Percentiles rank a stretch among this genome's conserved stretches.
Conservation (phyloP, 2,888 invertebrate genomes). For the Corbicula japonica region DNA sequence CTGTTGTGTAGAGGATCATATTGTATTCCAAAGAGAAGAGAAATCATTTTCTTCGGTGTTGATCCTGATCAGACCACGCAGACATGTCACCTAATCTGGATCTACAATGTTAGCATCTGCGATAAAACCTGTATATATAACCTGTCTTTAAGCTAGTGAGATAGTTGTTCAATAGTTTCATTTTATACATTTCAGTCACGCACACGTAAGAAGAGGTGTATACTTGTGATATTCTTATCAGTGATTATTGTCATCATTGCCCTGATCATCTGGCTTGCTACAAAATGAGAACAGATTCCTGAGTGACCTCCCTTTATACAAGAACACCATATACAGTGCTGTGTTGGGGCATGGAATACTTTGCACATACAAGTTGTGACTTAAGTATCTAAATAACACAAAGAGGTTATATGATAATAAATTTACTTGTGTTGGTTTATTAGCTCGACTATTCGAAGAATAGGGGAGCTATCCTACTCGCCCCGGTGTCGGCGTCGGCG, state of each 20-base stretch:
- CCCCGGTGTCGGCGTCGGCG: too few species aligned
- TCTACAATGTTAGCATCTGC: not conserved
- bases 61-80: not conserved
- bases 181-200: conserved; percentile 90
- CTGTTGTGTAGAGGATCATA: too few species aligned
- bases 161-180: not conserved
- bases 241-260: conserved; percentile 90
- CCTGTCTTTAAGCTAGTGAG: not conserved
- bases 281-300: conserved; percentile 29
- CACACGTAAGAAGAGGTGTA: conserved; percentile 95
- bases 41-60: not conserved
- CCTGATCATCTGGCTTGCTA: conserved; percentile 79
- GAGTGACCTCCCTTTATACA: too few species aligned
- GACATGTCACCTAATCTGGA: not conserved
- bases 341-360: too few species aligned
- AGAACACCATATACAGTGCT: too few species aligned
- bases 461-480: too few species aligned
- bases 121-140: not conserved
- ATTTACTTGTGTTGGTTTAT: too few species aligned
- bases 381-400: too few species aligned
- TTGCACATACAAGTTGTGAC: too few species aligned
- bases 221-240: conserved; percentile 88
- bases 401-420: too few species aligned
- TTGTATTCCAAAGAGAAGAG: too few species aligned
- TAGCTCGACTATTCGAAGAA: too few species aligned